A percentile compares a stretch with the other conserved stretches of the same genome.
Evolutionary conservation across 2,888 invertebrate genomes (phyloP).

Genomic region (Pasiphila rectangulata): DNA sequence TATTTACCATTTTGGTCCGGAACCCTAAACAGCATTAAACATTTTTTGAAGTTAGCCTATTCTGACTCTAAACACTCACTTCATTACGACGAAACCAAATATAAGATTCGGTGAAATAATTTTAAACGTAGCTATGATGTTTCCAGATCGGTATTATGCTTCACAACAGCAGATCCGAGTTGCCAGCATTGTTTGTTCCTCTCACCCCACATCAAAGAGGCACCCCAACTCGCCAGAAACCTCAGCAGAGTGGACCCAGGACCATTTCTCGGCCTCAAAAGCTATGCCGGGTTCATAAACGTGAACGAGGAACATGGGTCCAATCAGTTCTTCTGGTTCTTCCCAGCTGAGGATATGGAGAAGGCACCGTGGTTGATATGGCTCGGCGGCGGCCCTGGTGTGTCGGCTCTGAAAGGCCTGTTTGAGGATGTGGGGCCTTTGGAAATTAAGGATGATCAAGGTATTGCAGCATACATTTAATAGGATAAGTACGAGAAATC

Average conservation of each 20-base stretch:
- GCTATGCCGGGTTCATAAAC: slow-evolving; percentile 76
- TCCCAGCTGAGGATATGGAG: slow-evolving; percentile 70
- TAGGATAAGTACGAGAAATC: too few species aligned
- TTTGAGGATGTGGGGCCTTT: slow-evolving; percentile 54
- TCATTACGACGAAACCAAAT: too few species aligned
- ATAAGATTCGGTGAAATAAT: too few species aligned
- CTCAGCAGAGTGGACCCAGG: slow-evolving; percentile 18
- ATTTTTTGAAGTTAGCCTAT: too few species aligned
- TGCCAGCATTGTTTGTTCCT: slow-evolving; percentile 21
- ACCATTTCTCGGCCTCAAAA: slow-evolving; percentile 38
- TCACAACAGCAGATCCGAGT: not conserved
- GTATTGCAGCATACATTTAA: slow-evolving; percentile 25
- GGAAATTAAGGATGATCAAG: slow-evolving; percentile 37
- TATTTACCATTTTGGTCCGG: too few species aligned
- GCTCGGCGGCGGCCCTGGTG: slow-evolving; percentile 91
- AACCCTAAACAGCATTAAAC: too few species aligned
- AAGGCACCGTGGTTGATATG: slow-evolving; percentile 86
- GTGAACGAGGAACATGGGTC: slow-evolving; percentile 85
- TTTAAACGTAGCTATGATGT: too few species aligned
- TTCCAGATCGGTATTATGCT: slow-evolving; percentile 12
- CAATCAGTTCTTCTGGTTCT: slow-evolving; percentile 91
- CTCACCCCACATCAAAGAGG: slow-evolving; percentile 17
- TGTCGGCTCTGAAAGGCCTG: slow-evolving; percentile 72
- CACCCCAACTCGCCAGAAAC: slow-evolving; percentile 8
- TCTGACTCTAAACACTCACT: too few species aligned